Conservation (phyloP, 2,113 vertebrate genomes). For the Puma concolor region DNA sequence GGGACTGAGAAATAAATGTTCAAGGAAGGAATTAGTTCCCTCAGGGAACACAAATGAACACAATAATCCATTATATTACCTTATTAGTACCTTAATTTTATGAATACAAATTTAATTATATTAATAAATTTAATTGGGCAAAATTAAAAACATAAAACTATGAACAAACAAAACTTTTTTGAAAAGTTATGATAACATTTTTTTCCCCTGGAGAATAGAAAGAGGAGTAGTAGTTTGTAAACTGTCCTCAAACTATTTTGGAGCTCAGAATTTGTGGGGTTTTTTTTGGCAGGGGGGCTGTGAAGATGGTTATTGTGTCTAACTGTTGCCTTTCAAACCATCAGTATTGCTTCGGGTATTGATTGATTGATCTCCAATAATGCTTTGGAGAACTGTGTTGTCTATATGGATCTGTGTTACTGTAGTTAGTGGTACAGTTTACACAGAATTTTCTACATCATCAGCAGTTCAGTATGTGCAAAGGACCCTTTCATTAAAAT, state of each 20-base stretch:
- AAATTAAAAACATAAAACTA: background rate
- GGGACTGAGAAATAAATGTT: constrained; percentile 82
- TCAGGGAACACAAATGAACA: background rate
- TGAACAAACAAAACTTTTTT: background rate
- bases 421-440: background rate
- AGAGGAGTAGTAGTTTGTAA: background rate
- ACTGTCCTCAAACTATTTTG: background rate
- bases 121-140: background rate
- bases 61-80: background rate
- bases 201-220: background rate
- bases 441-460: background rate
- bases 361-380: background rate
- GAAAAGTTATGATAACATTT: background rate
- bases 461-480: background rate
- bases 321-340: background rate
- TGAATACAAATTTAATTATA: background rate
- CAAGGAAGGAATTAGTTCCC: background rate
- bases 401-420: background rate
- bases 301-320: background rate
- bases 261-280: background rate
- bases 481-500: background rate
- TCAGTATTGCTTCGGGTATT: background rate
- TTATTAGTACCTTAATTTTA: background rate
- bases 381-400: background rate
- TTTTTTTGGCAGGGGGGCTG: background rate